Evolutionary conservation across 2,797 vertebrate genomes (phyloP), one percentile per base, ranked within the genome.

Genomic region (Psittacula derbiana): DNA sequence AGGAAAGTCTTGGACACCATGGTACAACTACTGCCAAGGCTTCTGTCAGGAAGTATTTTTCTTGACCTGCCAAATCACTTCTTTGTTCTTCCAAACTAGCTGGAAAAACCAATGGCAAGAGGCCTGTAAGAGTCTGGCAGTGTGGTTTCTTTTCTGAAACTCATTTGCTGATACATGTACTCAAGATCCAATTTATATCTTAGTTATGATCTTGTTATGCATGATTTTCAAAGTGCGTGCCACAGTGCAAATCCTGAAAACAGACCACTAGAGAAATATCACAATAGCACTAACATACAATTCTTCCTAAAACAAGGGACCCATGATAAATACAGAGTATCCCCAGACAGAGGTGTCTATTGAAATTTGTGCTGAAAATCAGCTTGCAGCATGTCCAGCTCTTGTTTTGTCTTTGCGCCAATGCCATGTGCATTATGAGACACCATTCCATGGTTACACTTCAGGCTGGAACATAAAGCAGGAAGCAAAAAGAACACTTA

Each of bases 1-100:
- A 90, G 43, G 27, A 92, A 55, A 52, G 20, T 53, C 24, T 74
- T 55, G 62, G 78, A 82, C 52, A 82, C 25, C 38, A 41, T 1
- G 8, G 36, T 47, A 69, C 7, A 86, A 62, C 10, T 55, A 67
- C 62, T 62, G 79, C 73, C 84, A 94, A 90, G 53, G 88, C 50
- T 94, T 93, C 69, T 92, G 75, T 71, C 92, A 86, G 65, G 65
- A 92, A 89, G 27, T 16, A 60, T 58, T 87, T 86, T 78, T 57
- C 75, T 31, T 91, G 84, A 92, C 55, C 81, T 93, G 84, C 61
- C 89, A 93, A 80, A 83, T 47, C 1, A 8, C 40, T 30, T 61
- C 27, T 74, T 84, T 80, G 46, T 28, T 94, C 52, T 57, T 88
- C 61, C 86, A 89, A 74, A 85, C 23, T 33, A 87, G 49, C 24